Conservation (phyloP, 2,888 invertebrate species). For the Ectropis crepuscularia region DNA sequence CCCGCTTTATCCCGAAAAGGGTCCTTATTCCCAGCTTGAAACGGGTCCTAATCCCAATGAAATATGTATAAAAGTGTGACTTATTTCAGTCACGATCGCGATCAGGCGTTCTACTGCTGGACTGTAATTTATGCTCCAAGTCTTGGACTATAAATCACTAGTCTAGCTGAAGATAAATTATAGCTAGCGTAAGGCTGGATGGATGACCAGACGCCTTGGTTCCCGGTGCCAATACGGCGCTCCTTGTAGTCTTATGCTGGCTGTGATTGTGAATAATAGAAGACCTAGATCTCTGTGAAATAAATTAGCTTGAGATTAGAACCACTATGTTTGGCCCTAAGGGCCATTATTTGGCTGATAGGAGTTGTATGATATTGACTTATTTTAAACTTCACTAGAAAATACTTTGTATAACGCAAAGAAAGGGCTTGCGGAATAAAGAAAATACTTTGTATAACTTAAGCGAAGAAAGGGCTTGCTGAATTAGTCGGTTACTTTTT, state of each 20-base stretch:
- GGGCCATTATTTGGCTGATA: too few species aligned
- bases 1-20: constrained; percentile 17
- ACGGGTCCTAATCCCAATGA: constrained; percentile 25
- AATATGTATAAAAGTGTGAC: constrained; percentile 30
- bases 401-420: too few species aligned
- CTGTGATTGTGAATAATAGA: constrained; percentile 9
- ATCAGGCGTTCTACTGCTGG: constrained; percentile 19
- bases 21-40: constrained; percentile 20
- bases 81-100: constrained; percentile 33
- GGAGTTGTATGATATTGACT: too few species aligned
- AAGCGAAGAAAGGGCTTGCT: too few species aligned
- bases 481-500: too few species aligned
- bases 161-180: constrained; percentile 39
- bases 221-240: constrained; percentile 13
- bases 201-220: constrained; percentile 27
- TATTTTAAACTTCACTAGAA: too few species aligned
- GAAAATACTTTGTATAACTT: too few species aligned
- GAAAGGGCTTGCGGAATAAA: too few species aligned
- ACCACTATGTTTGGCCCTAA: too few species aligned
- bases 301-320: too few species aligned
- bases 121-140: constrained; percentile 37
- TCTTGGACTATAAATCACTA: constrained; percentile 37
- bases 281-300: neutral
- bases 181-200: constrained; percentile 34
- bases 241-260: neutral